These are phyloP conservation scores for Gymnocephalus cernua DNA, from an alignment of 2,113 vertebrate genomes.

Conservation along the genomic window DNA sequence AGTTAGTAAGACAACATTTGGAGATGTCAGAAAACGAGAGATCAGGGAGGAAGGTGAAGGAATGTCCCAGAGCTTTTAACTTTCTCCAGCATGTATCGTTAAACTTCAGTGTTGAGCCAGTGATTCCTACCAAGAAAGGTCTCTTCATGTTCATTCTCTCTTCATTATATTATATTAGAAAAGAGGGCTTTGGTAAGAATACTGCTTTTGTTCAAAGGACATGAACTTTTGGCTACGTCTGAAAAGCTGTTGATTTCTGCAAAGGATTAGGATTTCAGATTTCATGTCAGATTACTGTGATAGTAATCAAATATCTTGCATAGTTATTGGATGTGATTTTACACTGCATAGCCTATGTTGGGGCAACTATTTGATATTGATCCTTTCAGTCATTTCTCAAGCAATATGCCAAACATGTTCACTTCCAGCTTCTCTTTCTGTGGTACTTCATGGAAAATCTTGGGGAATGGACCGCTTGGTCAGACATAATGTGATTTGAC, in stretches of 20 bases:
- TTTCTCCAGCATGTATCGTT: slow-evolving; percentile 2
- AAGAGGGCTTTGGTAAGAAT: slow-evolving; percentile 21
- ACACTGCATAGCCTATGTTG: neutral
- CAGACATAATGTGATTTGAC: too few relatives aligned
- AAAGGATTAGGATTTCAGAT: neutral
- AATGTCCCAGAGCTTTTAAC: slow-evolving; percentile 19
- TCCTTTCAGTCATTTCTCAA: neutral
- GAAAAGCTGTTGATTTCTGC: neutral
- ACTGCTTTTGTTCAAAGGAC: slow-evolving; percentile 31
- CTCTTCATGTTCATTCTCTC: slow-evolving; percentile 53
- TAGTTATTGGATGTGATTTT: neutral
- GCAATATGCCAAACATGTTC: neutral
- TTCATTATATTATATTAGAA: slow-evolving; percentile 34
- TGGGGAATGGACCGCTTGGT: too few relatives aligned
- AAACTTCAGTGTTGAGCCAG: slow-evolving; percentile 10
- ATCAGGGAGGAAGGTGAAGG: slow-evolving; percentile 27
- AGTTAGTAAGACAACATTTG: neutral
- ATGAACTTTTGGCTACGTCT: slow-evolving; percentile 3
- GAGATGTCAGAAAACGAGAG: slow-evolving; percentile 10
- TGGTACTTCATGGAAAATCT: neutral
- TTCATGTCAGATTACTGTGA: neutral
- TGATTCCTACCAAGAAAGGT: slow-evolving; percentile 1
- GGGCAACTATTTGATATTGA: too few relatives aligned
- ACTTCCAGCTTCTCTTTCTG: neutral
- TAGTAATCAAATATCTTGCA: slow-evolving; percentile 2